These are phyloP conservation scores for Microctonus aethiopoides DNA, from an alignment of 2,888 invertebrate species.

Conservation along the genomic window DNA sequence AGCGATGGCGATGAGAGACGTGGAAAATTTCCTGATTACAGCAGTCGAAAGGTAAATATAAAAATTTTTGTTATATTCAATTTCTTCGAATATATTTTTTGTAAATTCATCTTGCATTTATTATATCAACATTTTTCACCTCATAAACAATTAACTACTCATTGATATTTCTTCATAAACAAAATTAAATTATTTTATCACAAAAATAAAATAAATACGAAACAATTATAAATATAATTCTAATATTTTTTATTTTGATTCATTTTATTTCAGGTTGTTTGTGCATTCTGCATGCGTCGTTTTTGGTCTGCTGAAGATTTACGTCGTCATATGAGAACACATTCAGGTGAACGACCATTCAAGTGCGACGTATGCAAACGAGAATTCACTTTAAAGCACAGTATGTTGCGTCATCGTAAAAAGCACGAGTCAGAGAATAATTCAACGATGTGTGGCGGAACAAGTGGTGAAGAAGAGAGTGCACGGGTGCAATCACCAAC, in stretches of 20 bases:
- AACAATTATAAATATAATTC: not conserved
- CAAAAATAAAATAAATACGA: not conserved
- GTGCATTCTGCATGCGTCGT: conserved; percentile 91
- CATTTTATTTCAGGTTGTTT: conserved; percentile 75
- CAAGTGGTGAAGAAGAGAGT: conserved; percentile 70
- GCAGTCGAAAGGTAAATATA: conserved; percentile 86
- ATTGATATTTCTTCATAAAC: too few relatives aligned
- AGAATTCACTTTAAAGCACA: conserved; percentile 92
- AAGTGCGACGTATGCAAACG: conserved; percentile 90
- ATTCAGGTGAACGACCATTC: conserved; percentile 92
- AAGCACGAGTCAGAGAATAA: conserved; percentile 79
- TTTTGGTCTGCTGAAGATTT: conserved; percentile 97
- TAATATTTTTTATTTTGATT: conserved; percentile 3
- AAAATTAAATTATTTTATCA: too few relatives aligned
- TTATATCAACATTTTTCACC: too few relatives aligned
- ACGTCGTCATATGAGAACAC: conserved; percentile 92
- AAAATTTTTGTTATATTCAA: too few relatives aligned
- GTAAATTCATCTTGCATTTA: too few relatives aligned
- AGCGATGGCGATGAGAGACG: conserved; percentile 79
- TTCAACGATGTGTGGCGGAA: conserved; percentile 69
- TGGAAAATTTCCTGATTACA: conserved; percentile 87
- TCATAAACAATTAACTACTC: too few relatives aligned
- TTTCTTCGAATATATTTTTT: not conserved
- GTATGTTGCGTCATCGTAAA: conserved; percentile 92
- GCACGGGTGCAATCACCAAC: conserved; percentile 52